phyloP scores from a whole-genome alignment of 2,888 invertebrate species.

The Polylopha cassiicola region DNA sequence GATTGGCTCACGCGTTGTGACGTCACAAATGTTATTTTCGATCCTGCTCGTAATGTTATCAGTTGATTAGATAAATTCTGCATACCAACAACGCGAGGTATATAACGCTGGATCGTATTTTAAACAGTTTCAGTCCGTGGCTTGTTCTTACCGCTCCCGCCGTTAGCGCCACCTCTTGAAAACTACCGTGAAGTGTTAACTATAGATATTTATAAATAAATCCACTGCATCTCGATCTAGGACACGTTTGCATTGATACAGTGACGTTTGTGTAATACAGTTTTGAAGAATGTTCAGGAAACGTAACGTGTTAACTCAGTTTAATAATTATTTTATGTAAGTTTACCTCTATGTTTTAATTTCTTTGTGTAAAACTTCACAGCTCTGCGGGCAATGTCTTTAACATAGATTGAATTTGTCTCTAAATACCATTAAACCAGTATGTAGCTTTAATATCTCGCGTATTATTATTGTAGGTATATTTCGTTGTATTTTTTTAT shows the following conservation, averaged over 20 bases:
- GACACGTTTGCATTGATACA: conserved; percentile 11
- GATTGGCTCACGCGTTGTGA: conserved; percentile 53
- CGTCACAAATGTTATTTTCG: conserved; percentile 60
- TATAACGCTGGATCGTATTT: conserved; percentile 42
- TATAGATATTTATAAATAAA: conserved; percentile 40
- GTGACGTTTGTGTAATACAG: conserved; percentile 4
- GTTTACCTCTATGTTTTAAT: conserved; percentile 25
- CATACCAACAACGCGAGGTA: conserved; percentile 36
- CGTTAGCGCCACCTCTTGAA: conserved; percentile 30
- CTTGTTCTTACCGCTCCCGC: conserved; percentile 29
- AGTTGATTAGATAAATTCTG: conserved; percentile 50
- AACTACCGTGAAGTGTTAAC: conserved; percentile 23
- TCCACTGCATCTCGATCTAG: conserved; percentile 28
- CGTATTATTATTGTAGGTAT: conserved; percentile 1
- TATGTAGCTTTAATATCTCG: too few species aligned
- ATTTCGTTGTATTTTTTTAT: neutral
- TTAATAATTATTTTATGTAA: conserved; percentile 58
- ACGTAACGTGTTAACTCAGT: conserved; percentile 53
- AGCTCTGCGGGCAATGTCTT: too few species aligned
- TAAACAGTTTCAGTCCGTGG: conserved; percentile 29
- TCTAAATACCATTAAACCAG: too few species aligned
- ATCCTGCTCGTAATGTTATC: conserved; percentile 47
- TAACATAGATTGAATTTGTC: too few species aligned
- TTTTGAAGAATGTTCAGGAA: conserved; percentile 52
- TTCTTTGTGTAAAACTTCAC: conserved; percentile 13